Percentiles rank a stretch among this genome's conserved stretches.
phyloP scores from a whole-genome alignment of 2,113 vertebrate genomes.

The Dipodomys merriami region DNA sequence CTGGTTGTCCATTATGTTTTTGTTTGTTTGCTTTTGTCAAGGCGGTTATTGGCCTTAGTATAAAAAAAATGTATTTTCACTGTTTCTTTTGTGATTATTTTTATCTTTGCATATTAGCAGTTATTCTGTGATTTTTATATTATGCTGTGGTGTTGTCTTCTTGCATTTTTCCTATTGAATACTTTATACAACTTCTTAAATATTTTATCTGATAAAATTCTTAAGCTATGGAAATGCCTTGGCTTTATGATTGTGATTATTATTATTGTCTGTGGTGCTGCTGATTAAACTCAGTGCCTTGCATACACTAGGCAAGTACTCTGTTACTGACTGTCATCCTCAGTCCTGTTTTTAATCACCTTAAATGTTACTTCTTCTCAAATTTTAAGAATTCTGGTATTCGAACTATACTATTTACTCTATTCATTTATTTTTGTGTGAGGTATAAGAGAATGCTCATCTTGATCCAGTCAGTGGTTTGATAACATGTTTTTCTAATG shows the following conservation, averaged over 20 bases:
- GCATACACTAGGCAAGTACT: too few species aligned
- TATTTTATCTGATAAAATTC: background rate
- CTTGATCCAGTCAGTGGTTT: conserved; percentile 12
- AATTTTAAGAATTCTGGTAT: background rate
- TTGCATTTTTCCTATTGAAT: conserved; percentile 10
- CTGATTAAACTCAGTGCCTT: too few species aligned
- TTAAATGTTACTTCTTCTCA: conserved; percentile 16
- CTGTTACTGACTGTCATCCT: too few species aligned
- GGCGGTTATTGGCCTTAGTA: background rate
- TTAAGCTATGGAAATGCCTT: conserved; percentile 33
- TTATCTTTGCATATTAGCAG: background rate
- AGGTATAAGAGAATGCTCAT: background rate
- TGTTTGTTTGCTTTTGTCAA: conserved; percentile 6
- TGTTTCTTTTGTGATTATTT: background rate
- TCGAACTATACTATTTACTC: background rate
- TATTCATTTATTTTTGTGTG: background rate
- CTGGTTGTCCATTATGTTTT: conserved; percentile 1
- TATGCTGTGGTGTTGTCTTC: background rate
- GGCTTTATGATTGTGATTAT: background rate
- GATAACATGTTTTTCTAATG: conserved; percentile 16
- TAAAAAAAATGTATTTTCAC: background rate
- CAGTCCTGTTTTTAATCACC: background rate
- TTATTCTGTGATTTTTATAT: background rate
- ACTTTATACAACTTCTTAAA: conserved; percentile 14
- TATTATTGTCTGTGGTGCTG: too few species aligned